Evolutionary conservation across 1,140 invertebrate species (phyloP), one percentile per base, ranked within the genome.

Genomic region (Lerema accius): DNA sequence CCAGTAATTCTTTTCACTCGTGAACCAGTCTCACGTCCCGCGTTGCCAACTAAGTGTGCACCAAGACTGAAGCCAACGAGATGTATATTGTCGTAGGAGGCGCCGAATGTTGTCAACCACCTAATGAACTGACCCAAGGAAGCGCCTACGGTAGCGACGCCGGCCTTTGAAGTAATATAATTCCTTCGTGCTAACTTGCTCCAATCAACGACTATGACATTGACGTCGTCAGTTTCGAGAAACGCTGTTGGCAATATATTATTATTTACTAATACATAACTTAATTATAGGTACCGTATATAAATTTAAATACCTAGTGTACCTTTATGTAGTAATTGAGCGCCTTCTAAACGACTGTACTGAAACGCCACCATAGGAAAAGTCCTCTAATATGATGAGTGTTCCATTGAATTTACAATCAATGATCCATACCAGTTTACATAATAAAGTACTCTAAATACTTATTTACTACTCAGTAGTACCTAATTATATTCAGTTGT

Each of bases 151-250:
- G 60, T 75, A 28, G 91, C 82, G 10, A 93, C 92, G 67, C 91
- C 86, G 16, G 66, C 76, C 13, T 89, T 91, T 0, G 93, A 91
- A 17, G 91, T 84, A 6, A 89, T 69, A 15, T 93, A 92, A 39
- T 92, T 92, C 32, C 88, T 86, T 35, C 79, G 81, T 3, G 94
- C 94, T 4, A 92, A 85, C 0, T 84, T 71, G 5, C 84, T 91
- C 95, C 95, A 95, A 65, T 95, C 93, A 0, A 95, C 89, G 15
- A 92, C 82, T 61, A 95, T 93, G 0, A 95, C 86, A 68, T 95
- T 95, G 14, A 92, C 92, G 66, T 94, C 91, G 0, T 80, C 90
- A 13, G 75, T 76, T 16, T 76, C 67, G 1, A 95, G 78, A 74
- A 94, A 95, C 35, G 92, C 93, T 81, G 78, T 61, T 58, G 3